Conservation (phyloP, 2,113 vertebrate genomes). For the Anhinga anhinga region DNA sequence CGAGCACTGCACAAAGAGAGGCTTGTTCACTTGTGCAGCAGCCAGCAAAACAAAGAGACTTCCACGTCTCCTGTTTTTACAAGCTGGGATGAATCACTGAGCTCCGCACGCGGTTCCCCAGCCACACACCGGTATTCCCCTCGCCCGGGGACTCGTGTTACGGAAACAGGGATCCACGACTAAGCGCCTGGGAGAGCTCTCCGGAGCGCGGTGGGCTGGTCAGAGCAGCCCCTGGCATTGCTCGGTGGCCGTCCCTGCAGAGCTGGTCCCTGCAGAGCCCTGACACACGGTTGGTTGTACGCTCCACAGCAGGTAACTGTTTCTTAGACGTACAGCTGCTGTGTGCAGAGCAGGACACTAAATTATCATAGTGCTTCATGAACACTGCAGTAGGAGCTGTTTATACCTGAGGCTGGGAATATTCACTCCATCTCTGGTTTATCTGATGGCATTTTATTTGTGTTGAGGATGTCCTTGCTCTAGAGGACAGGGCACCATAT, state of each 20-base stretch:
- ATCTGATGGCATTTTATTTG: neutral
- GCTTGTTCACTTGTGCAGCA: conserved; percentile 41
- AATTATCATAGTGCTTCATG: neutral
- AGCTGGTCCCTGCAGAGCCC: neutral
- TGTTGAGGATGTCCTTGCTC: neutral
- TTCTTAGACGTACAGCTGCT: neutral
- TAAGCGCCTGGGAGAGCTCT: neutral
- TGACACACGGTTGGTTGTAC: neutral
- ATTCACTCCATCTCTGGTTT: neutral
- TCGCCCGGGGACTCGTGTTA: neutral
- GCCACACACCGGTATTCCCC: neutral
- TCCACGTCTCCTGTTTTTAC: conserved; percentile 51
- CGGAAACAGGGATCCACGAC: neutral
- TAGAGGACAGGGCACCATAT: neutral
- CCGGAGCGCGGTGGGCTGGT: neutral
- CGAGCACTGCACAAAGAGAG: conserved; percentile 61
- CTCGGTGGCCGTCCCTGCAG: neutral
- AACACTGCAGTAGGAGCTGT: neutral
- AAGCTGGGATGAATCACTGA: conserved; percentile 33
- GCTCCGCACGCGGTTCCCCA: neutral
- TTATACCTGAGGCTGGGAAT: neutral
- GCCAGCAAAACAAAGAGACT: conserved; percentile 63
- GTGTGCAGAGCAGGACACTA: neutral
- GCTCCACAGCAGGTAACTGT: neutral
- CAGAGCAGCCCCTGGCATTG: neutral